Evolutionary conservation across 2,797 vertebrate genomes (phyloP).

Genomic region (Melanotaenia maccullochi): DNA sequence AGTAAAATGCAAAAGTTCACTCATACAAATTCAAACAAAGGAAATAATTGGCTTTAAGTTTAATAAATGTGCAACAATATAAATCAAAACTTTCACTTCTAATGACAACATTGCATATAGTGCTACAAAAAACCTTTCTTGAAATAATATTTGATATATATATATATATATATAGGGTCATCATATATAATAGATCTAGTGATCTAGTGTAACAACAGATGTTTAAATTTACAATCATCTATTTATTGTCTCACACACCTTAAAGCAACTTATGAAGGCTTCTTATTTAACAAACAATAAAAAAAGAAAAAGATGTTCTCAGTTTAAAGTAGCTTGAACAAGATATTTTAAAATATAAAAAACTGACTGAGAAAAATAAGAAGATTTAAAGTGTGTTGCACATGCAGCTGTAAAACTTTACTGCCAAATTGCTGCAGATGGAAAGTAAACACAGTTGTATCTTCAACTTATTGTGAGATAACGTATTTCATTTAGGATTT

Average conservation of each 20-base stretch:
- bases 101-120: not conserved
- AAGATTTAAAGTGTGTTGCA: not conserved
- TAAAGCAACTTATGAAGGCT: not conserved
- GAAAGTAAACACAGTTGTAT: not conserved
- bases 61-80: slow-evolving; percentile 7
- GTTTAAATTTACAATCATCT: not conserved
- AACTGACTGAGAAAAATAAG: not conserved
- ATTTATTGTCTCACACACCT: not conserved
- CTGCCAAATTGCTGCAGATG: not conserved
- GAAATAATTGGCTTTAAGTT: not conserved
- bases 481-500: slow-evolving; percentile 14
- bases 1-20: slow-evolving; percentile 16
- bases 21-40: slow-evolving; percentile 10
- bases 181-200: not conserved
- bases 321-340: not conserved
- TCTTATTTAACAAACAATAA: not conserved
- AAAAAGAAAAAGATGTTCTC: not conserved
- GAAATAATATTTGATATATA: not conserved
- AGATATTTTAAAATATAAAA: not conserved
- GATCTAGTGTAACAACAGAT: not conserved
- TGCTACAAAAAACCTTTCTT: not conserved
- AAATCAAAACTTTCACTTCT: not conserved
- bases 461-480: not conserved
- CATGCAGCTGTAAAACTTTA: not conserved
- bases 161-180: not conserved